phyloP scores from a whole-genome alignment of 1,140 invertebrate genomes.

The Luehdorfia chinensis region DNA sequence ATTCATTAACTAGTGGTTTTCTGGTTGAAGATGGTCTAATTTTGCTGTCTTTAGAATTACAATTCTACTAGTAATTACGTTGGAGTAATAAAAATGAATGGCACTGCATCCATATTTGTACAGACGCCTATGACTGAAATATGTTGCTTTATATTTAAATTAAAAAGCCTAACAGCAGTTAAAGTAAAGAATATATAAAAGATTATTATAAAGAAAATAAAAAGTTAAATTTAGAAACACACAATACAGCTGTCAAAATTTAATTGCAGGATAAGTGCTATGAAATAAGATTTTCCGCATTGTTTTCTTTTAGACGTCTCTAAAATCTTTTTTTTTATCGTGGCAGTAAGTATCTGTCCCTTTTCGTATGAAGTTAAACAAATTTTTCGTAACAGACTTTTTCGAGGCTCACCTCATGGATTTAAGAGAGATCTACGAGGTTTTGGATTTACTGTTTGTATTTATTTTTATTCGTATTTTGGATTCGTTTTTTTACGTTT shows the following conservation, averaged over 20 bases:
- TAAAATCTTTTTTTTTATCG: constrained; percentile 13
- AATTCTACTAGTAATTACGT: too few species aligned
- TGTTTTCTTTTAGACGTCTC: constrained; percentile 40
- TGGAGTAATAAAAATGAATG: too few species aligned
- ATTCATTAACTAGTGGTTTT: too few species aligned
- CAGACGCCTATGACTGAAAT: too few species aligned
- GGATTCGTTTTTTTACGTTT: constrained; percentile 22
- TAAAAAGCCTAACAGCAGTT: background rate
- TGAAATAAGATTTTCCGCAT: constrained; percentile 42
- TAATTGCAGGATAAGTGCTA: constrained; percentile 51
- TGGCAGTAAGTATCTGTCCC: constrained; percentile 38
- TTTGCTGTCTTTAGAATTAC: too few species aligned
- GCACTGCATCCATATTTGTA: too few species aligned
- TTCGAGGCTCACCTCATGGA: constrained; percentile 48
- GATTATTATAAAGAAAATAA: constrained; percentile 18
- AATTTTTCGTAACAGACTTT: constrained; percentile 64
- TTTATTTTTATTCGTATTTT: constrained; percentile 22
- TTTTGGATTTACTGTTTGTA: constrained; percentile 50
- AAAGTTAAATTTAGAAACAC: constrained; percentile 19
- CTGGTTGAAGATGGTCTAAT: too few species aligned
- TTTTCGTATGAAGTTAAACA: constrained; percentile 62
- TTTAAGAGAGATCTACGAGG: constrained; percentile 50
- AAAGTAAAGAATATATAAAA: constrained; percentile 17
- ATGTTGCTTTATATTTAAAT: constrained; percentile 4
- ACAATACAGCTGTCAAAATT: constrained; percentile 35